These are phyloP conservation scores for Montipora cactus DNA, from an alignment of 64 coral and sea anemone species.

Conservation along the genomic window DNA sequence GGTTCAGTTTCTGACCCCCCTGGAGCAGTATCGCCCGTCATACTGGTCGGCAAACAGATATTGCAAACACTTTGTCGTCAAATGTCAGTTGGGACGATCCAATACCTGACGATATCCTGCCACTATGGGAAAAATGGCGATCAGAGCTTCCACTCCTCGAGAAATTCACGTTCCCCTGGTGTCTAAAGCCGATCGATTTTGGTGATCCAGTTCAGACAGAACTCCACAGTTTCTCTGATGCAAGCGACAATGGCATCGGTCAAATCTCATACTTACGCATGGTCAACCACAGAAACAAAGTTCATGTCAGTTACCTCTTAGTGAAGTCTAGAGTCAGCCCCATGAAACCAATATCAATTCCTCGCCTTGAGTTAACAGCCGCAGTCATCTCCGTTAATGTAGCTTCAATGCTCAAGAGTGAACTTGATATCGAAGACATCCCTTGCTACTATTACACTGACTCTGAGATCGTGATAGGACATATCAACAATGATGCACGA, in stretches of 20 bases:
- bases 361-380: too few species aligned
- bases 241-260: constrained; percentile 61
- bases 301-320: constrained; percentile 59
- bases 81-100: constrained; percentile 36
- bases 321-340: constrained; percentile 51
- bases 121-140: constrained; percentile 4
- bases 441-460: not conserved
- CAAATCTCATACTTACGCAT: constrained; percentile 55
- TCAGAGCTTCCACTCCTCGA: constrained; percentile 30
- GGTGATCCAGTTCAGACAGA: constrained; percentile 23
- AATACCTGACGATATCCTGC: constrained; percentile 13
- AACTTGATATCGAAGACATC: constrained; percentile 40
- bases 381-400: not conserved
- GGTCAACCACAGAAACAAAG: constrained; percentile 31
- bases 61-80: constrained; percentile 43
- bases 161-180: constrained; percentile 43
- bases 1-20: constrained; percentile 23
- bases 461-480: constrained; percentile 29
- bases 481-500: constrained; percentile 46
- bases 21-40: constrained; percentile 32
- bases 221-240: constrained; percentile 65
- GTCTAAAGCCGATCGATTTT: constrained; percentile 13
- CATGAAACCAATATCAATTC: not conserved
- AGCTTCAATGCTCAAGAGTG: constrained; percentile 33
- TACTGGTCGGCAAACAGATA: constrained; percentile 46